These are phyloP conservation scores for Otis tarda DNA, from an alignment of 2,113 vertebrate species.

Conservation along the genomic window DNA sequence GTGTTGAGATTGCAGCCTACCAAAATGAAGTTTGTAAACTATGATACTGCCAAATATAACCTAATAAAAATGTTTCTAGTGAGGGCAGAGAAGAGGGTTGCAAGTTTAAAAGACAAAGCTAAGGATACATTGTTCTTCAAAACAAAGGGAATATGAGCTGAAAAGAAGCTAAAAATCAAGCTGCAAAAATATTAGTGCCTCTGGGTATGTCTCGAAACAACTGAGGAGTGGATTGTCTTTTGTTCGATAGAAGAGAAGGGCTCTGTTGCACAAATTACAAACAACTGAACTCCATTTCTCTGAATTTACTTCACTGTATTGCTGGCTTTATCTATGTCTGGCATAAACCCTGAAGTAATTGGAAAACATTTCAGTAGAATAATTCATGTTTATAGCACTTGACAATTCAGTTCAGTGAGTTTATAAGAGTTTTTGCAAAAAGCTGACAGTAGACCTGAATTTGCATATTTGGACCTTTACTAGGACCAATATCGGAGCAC, in stretches of 20 bases:
- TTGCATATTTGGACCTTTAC: not conserved
- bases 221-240: not conserved
- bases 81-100: not conserved
- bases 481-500: not conserved
- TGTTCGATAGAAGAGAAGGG: not conserved
- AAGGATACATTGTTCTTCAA: not conserved
- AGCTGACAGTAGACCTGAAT: not conserved
- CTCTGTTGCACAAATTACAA: not conserved
- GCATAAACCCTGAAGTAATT: not conserved
- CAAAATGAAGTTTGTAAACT: not conserved
- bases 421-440: not conserved
- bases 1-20: not conserved
- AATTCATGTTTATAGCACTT: not conserved
- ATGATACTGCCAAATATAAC: not conserved
- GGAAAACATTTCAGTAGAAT: not conserved
- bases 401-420: not conserved
- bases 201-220: not conserved
- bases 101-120: not conserved
- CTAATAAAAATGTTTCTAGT: not conserved
- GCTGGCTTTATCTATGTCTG: not conserved
- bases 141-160: not conserved
- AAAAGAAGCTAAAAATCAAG: constrained; percentile 30
- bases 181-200: not conserved
- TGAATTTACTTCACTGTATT: not conserved
- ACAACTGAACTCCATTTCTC: not conserved